Evolutionary conservation across 2,888 invertebrate species (phyloP), one percentile per base, ranked within the genome.

Genomic region (Nomada lathburiana): DNA sequence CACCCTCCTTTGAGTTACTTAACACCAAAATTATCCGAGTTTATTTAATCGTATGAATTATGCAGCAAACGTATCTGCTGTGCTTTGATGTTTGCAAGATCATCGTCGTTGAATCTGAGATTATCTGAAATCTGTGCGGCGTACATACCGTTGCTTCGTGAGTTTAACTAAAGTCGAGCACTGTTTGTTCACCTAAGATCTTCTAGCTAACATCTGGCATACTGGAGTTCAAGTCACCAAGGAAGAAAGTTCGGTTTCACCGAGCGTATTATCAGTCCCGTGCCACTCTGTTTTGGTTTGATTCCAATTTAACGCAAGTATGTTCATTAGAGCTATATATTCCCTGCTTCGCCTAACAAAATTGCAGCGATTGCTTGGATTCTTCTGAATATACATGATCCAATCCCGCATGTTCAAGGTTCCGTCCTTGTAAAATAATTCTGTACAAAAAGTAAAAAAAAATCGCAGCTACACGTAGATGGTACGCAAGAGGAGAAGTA

Each of bases 111-210:
- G 53, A 29, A 74, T 74, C 57, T 74, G 26, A 60, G 84, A 84
- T 84, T 85, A 79, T 79, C 76, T 55, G 69, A 77, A 72, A 76
- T 85, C 65, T 65, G 76, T 65, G 76, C 65, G 76, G 70, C 63
- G 67, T 76, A 68, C 78, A 57, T 75, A 65, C 63, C 62, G 52
- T 52, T 76, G 72, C 71, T 82, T 74, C 63, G 76, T 11, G 79
- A 85, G 78, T 83, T 80, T n/a, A 47, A 52, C 57, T 74, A 18
- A 75, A 75, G 76, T 75, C 75, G 76, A 72, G 63, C 55, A 29
- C 76, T 57, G 80, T 85, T 83, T 85, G 80, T 80, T 83, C 76
- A 23, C 64, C 62, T 69, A 85, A 72, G 75, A 75, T 83, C 62
- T 71, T 65, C 57, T 60, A 76, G 60, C 65, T 75, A 76, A 59